phyloP scores from a whole-genome alignment of 2,888 invertebrate genomes.

The Galerucella nymphaeae region DNA sequence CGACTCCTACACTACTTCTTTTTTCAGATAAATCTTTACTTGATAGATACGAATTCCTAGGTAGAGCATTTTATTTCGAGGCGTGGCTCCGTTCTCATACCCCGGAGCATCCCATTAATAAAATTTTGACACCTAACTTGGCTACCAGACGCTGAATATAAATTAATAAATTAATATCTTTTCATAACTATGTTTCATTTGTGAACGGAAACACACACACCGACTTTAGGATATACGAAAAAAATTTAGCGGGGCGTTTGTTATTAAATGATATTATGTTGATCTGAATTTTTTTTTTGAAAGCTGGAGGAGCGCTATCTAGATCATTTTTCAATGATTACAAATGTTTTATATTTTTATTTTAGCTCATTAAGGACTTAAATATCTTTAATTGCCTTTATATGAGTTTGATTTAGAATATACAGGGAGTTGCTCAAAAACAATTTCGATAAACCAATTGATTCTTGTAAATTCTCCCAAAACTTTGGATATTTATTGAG shows the following conservation, averaged over 20 bases:
- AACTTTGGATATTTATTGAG: no score
- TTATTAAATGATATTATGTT: constrained; percentile 13
- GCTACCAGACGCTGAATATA: constrained; percentile 64
- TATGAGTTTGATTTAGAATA: no score
- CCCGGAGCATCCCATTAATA: constrained; percentile 62
- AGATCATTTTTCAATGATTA: constrained; percentile 4
- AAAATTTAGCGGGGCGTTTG: constrained; percentile 24
- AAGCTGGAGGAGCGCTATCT: neutral
- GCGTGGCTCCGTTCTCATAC: constrained; percentile 57
- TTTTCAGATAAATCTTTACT: constrained; percentile 40
- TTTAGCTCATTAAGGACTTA: neutral
- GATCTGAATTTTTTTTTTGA: neutral
- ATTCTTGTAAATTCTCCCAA: no score
- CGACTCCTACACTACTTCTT: constrained; percentile 49
- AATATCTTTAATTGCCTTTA: neutral
- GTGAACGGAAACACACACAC: constrained; percentile 30
- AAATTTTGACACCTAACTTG: constrained; percentile 62
- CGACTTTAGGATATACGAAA: constrained; percentile 26
- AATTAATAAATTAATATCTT: constrained; percentile 61
- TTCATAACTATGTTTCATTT: constrained; percentile 39
- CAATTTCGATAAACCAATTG: no score
- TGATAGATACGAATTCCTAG: constrained; percentile 56
- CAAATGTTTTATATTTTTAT: neutral
- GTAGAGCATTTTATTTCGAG: constrained; percentile 52
- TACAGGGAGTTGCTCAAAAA: no score